phyloP scores from a whole-genome alignment of 2,888 invertebrate species.

The Cryptus viduatorius region DNA sequence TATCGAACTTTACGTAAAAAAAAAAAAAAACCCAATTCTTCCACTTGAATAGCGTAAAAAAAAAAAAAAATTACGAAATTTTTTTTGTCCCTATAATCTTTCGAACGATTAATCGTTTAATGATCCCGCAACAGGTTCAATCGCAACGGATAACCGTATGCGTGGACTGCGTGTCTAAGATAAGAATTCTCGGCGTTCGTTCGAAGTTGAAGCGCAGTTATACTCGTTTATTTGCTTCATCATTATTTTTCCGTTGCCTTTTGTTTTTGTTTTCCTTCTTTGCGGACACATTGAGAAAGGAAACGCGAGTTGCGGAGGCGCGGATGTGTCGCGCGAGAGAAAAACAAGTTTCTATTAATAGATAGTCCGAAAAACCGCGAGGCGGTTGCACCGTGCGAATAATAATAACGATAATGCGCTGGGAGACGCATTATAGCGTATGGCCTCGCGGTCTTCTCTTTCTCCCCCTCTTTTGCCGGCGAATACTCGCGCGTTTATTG shows the following conservation, averaged over 20 bases:
- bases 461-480: not conserved
- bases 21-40: not conserved
- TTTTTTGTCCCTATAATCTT: not conserved
- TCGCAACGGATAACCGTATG: not conserved
- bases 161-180: not conserved
- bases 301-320: constrained; percentile 1
- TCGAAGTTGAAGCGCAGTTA: not conserved
- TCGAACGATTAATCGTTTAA: constrained; percentile 14
- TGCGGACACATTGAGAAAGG: not conserved
- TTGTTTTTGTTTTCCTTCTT: not conserved
- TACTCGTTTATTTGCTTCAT: not conserved
- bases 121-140: not conserved
- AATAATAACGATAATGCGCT: constrained; percentile 62
- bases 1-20: not conserved
- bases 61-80: not conserved
- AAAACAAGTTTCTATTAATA: constrained; percentile 66
- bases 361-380: constrained; percentile 57
- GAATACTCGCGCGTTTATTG: not conserved
- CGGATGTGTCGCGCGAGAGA: constrained; percentile 21
- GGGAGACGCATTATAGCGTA: constrained; percentile 35
- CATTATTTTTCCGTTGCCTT: not conserved
- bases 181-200: constrained; percentile 6
- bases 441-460: constrained; percentile 46
- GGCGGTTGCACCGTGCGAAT: constrained; percentile 62
- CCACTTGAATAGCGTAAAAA: not conserved